These are phyloP conservation scores for Metellina segmentata DNA, from an alignment of 2,888 invertebrate genomes.

Conservation along the genomic window DNA sequence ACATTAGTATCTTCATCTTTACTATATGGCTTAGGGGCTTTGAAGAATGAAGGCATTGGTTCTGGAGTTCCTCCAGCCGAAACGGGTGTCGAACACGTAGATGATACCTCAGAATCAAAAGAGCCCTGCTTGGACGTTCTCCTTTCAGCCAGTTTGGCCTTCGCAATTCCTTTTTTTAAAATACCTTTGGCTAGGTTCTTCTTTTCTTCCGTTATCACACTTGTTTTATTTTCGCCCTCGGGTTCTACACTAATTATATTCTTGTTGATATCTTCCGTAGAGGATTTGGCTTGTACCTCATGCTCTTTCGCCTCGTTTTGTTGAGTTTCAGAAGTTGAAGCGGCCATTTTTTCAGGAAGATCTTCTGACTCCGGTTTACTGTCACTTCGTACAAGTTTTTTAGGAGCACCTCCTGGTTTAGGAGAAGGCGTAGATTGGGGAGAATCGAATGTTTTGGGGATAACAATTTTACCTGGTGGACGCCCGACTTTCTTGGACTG, in stretches of 20 bases:
- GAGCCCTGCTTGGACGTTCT: slow-evolving; percentile 75
- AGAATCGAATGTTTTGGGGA: slow-evolving; percentile 75
- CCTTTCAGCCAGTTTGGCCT: slow-evolving; percentile 73
- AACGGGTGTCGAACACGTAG: slow-evolving; percentile 52
- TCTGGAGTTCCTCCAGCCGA: slow-evolving; percentile 68
- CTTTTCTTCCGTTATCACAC: slow-evolving; percentile 72
- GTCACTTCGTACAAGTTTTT: slow-evolving; percentile 42
- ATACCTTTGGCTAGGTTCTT: slow-evolving; percentile 75
- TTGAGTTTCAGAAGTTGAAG: slow-evolving; percentile 38
- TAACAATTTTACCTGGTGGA: slow-evolving; percentile 74
- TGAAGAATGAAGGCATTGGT: slow-evolving; percentile 72
- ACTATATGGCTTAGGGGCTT: slow-evolving; percentile 71
- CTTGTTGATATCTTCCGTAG: slow-evolving; percentile 65
- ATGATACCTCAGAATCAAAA: slow-evolving; percentile 69
- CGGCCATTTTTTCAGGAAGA: not conserved
- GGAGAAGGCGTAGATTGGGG: slow-evolving; percentile 70
- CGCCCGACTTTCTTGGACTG: slow-evolving; percentile 67
- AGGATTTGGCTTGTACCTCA: slow-evolving; percentile 42
- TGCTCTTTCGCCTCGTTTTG: slow-evolving; percentile 76
- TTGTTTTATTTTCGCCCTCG: slow-evolving; percentile 19
- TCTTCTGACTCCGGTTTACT: slow-evolving; percentile 43
- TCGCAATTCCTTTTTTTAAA: slow-evolving; percentile 72
- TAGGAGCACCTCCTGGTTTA: slow-evolving; percentile 23
- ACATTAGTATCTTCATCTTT: slow-evolving; percentile 63
- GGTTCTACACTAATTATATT: slow-evolving; percentile 39